Percentiles rank a stretch among this genome's conserved stretches.
Evolutionary conservation across 2,797 vertebrate genomes (phyloP).

Genomic region (Halcyon smyrnensis): DNA sequence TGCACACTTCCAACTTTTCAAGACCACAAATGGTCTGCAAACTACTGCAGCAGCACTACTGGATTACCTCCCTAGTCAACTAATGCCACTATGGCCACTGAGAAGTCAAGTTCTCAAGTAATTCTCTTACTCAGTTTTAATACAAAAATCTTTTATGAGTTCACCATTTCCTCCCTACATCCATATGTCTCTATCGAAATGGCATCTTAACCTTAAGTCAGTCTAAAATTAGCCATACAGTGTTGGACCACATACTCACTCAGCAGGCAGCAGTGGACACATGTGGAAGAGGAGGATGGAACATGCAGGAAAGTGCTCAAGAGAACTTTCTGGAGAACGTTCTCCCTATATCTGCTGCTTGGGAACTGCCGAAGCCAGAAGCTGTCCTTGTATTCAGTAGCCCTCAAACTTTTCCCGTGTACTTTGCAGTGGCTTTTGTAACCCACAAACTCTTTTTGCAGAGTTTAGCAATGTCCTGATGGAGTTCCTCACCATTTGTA

Average conservation of each 20-base stretch:
- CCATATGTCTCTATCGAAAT: background rate
- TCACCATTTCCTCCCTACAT: background rate
- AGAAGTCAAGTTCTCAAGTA: background rate
- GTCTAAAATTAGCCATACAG: background rate
- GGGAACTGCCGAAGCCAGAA: background rate
- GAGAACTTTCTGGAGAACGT: background rate
- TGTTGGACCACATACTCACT: background rate
- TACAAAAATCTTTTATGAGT: background rate
- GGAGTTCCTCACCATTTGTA: background rate
- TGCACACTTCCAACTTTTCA: background rate
- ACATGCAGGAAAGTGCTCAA: background rate
- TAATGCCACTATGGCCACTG: background rate
- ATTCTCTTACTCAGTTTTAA: background rate
- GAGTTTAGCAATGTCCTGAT: background rate
- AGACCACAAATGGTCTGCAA: background rate
- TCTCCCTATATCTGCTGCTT: background rate
- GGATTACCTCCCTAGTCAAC: background rate
- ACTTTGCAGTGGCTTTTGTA: background rate
- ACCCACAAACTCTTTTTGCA: background rate
- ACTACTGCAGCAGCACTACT: background rate
- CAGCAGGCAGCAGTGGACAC: background rate
- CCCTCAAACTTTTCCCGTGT: background rate
- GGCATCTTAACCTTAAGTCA: background rate
- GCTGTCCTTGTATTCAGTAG: background rate
- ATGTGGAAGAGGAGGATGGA: rapidly evolving